A percentile compares a stretch with the other conserved stretches of the same genome.
Evolutionary conservation across 2,797 vertebrate genomes (phyloP).

Genomic region (Oophaga sylvatica): DNA sequence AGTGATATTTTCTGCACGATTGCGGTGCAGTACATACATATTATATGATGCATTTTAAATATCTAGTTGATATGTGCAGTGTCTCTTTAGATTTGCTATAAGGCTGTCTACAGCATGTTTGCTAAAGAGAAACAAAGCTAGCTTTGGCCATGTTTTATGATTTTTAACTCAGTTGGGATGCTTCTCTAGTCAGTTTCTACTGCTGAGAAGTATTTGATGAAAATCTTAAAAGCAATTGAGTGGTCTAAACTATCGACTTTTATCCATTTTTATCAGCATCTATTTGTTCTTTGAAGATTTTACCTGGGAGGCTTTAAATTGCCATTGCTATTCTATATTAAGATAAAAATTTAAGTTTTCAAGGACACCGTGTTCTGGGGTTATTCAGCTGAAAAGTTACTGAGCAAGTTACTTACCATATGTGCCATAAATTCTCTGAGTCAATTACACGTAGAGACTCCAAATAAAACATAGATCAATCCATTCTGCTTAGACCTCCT

Average conservation of each 20-base stretch:
- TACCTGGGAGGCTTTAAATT: conserved; percentile 78
- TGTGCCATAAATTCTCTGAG: conserved; percentile 56
- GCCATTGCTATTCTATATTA: conserved; percentile 72
- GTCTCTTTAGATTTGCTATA: conserved; percentile 49
- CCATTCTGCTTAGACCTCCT: conserved; percentile 48
- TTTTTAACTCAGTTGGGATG: conserved; percentile 77
- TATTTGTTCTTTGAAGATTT: conserved; percentile 77
- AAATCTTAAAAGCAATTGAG: conserved; percentile 79
- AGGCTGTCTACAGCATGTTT: conserved; percentile 65
- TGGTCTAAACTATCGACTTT: conserved; percentile 79
- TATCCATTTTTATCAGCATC: conserved; percentile 75
- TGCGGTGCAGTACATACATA: not conserved
- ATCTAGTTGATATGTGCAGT: conserved; percentile 15
- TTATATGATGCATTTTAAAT: conserved; percentile 26
- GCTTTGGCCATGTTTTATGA: conserved; percentile 74
- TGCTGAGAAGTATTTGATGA: conserved; percentile 77
- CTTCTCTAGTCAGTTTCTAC: conserved; percentile 74
- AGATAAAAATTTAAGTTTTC: conserved; percentile 79
- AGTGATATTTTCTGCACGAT: not conserved
- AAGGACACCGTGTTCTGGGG: conserved; percentile 72
- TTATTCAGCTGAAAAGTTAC: conserved; percentile 55
- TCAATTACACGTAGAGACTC: conserved; percentile 55
- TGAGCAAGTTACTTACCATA: conserved; percentile 46
- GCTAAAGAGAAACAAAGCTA: conserved; percentile 70
- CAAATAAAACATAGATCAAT: conserved; percentile 60